Percentiles rank a stretch among this genome's conserved stretches.
Conservation (phyloP, 2,113 vertebrate species). For the Rhombomys opimus region DNA sequence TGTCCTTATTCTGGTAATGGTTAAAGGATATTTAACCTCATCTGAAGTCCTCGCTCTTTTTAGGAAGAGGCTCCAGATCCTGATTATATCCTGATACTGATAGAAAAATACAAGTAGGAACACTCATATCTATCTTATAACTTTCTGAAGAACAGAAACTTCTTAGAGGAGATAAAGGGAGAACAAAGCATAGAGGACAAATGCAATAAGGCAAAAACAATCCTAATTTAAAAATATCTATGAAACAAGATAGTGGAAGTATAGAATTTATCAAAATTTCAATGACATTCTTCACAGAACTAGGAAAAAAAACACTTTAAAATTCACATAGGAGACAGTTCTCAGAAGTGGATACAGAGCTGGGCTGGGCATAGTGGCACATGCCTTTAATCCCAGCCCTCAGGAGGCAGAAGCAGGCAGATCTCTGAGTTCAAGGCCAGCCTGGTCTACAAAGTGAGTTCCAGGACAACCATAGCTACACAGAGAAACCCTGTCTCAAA, state of each 20-base stretch:
- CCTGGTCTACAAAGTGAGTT: too few species aligned
- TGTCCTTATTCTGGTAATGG: background rate
- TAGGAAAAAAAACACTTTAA: background rate
- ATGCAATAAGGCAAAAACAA: conserved; percentile 42
- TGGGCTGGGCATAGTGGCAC: too few species aligned
- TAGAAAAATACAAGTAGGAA: background rate
- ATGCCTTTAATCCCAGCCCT: too few species aligned
- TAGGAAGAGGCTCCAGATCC: background rate
- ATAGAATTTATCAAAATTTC: background rate
- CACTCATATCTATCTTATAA: background rate
- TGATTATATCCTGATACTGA: background rate
- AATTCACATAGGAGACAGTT: background rate
- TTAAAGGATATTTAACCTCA: background rate
- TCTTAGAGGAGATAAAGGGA: background rate
- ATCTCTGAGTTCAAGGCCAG: too few species aligned
- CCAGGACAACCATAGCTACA: too few species aligned
- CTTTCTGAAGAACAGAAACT: background rate
- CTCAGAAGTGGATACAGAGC: background rate
- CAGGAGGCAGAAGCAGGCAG: too few species aligned
- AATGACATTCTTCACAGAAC: background rate
- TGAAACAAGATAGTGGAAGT: conserved; percentile 21
- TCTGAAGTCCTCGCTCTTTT: background rate
- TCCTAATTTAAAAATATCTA: background rate
- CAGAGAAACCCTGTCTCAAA: too few species aligned
- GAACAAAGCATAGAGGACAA: background rate